Conservation (phyloP, 92 coral and sea anemone species). For the Porites evermanni region DNA sequence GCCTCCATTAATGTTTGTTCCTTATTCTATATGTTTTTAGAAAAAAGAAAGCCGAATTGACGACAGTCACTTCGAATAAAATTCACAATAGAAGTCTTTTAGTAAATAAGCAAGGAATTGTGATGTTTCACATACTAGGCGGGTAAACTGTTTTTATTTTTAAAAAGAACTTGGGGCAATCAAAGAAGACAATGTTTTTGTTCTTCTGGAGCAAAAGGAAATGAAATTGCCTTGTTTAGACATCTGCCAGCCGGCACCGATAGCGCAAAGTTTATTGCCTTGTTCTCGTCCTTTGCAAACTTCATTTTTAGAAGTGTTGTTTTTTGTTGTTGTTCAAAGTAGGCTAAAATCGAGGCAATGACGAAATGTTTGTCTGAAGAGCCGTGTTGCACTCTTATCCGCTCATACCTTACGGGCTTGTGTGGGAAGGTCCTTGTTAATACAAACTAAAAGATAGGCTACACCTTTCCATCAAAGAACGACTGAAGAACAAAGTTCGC, state of each 20-base stretch:
- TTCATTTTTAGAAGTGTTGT: neutral
- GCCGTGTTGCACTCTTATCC: neutral
- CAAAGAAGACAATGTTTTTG: neutral
- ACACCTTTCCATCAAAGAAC: neutral
- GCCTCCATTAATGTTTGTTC: neutral
- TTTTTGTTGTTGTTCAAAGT: neutral
- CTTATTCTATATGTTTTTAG: neutral
- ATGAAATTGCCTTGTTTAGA: constrained; percentile 4
- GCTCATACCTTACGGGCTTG: neutral
- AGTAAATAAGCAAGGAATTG: neutral
- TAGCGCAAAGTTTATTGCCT: neutral
- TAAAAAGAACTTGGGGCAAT: neutral
- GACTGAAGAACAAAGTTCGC: neutral
- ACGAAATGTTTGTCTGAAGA: neutral
- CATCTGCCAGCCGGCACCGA: neutral
- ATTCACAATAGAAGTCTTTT: neutral
- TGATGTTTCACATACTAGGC: neutral
- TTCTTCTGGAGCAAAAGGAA: constrained; percentile 6
- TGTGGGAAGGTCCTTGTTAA: neutral
- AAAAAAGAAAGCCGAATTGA: neutral
- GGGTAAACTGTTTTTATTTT: neutral
- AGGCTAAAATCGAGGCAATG: neutral
- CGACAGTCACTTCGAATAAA: neutral
- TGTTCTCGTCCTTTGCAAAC: neutral
- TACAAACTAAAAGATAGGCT: no score